Conservation (phyloP, 2,797 vertebrate species). For the Poecilia picta region DNA sequence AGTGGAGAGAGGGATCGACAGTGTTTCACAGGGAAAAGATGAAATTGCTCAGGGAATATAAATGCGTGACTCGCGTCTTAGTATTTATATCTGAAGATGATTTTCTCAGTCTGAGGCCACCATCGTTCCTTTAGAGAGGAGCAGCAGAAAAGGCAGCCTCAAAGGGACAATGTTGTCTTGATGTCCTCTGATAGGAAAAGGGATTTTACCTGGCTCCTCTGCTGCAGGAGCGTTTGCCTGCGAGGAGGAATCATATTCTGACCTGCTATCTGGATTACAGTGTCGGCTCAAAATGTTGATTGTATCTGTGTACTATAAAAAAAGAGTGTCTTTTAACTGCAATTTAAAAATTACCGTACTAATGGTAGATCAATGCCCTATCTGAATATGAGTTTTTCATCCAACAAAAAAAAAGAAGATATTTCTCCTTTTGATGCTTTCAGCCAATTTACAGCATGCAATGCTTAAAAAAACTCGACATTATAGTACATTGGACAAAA, state of each 20-base stretch:
- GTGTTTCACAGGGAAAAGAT: slow-evolving; percentile 45
- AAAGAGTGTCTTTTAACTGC: neutral
- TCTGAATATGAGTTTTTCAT: neutral
- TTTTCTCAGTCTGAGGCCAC: slow-evolving; percentile 57
- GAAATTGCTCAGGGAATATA: slow-evolving; percentile 55
- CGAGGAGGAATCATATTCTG: slow-evolving; percentile 50
- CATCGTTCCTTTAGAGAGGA: slow-evolving; percentile 58
- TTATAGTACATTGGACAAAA: neutral
- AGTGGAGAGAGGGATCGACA: slow-evolving; percentile 43
- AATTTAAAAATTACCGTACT: neutral
- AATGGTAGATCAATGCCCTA: no score
- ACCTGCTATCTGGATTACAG: slow-evolving; percentile 15
- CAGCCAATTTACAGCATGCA: neutral
- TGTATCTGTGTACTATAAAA: slow-evolving; percentile 9
- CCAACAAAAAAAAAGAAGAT: neutral
- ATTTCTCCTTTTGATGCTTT: neutral
- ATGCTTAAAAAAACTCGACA: neutral
- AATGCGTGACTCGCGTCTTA: slow-evolving; percentile 40
- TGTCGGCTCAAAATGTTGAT: slow-evolving; percentile 7
- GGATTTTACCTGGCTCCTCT: slow-evolving; percentile 33
- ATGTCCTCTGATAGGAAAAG: slow-evolving; percentile 41
- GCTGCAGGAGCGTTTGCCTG: slow-evolving; percentile 7
- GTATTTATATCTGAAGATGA: slow-evolving; percentile 53
- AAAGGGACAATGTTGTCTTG: slow-evolving; percentile 44
- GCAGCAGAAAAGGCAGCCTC: slow-evolving; percentile 34